Evolutionary conservation across 2,113 vertebrate species (phyloP).

Genomic region (Sylvicapra grimmia): DNA sequence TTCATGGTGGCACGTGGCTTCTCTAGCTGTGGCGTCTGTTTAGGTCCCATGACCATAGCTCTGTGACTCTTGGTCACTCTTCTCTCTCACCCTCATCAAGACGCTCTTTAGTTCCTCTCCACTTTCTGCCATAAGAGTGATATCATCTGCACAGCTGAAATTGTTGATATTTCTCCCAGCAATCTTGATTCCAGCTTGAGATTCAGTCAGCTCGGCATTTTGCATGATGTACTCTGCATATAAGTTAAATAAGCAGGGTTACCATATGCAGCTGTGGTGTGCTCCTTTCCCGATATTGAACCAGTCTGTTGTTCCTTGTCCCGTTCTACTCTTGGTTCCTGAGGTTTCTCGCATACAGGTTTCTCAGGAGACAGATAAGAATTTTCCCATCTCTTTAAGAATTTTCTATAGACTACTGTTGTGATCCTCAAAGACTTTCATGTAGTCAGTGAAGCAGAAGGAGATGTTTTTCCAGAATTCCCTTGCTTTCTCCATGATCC

Average conservation of each 20-base stretch:
- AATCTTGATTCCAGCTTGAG: background rate
- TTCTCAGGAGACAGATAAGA: background rate
- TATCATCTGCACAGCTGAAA: background rate
- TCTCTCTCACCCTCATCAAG: background rate
- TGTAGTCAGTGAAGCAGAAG: background rate
- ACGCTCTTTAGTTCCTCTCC: background rate
- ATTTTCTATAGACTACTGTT: background rate
- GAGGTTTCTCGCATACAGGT: background rate
- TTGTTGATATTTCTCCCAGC: background rate
- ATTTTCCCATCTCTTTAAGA: background rate
- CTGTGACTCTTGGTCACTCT: background rate
- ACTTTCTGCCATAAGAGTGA: background rate
- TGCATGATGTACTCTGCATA: fast-evolving
- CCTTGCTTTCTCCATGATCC: background rate
- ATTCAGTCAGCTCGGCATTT: fast-evolving
- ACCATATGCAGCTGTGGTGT: fast-evolving
- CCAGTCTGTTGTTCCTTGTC: background rate
- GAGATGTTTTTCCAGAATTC: background rate
- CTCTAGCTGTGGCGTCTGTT: background rate
- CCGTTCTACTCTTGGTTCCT: background rate
- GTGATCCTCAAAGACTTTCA: background rate
- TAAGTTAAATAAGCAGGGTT: background rate
- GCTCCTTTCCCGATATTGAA: background rate
- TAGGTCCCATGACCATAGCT: background rate
- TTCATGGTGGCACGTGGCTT: fast-evolving